Percentiles rank a stretch among this genome's conserved stretches.
Conservation (phyloP, 2,797 vertebrate genomes). For the Pipistrellus nathusii region DNA sequence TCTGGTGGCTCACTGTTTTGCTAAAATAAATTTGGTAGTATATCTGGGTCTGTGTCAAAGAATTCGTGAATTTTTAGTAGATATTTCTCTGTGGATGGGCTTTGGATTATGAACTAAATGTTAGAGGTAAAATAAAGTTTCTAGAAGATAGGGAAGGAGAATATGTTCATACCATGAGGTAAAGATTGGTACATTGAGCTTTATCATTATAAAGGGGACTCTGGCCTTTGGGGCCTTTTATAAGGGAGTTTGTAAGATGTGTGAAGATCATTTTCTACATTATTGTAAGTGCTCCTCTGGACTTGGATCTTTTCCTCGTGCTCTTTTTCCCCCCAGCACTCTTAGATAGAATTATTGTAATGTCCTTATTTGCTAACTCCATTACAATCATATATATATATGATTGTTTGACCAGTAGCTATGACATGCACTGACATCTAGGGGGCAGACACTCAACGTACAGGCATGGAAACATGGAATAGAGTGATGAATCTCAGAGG, state of each 20-base stretch:
- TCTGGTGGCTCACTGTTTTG: conserved; percentile 88
- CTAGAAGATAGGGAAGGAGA: not conserved
- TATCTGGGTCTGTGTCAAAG: conserved; percentile 88
- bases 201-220: conserved; percentile 64
- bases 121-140: conserved; percentile 44
- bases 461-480: too few species aligned
- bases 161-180: not conserved
- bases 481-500: too few species aligned
- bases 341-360: conserved; percentile 88
- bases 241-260: conserved; percentile 79
- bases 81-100: conserved; percentile 80
- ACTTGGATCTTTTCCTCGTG: conserved; percentile 90
- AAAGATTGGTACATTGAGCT: not conserved
- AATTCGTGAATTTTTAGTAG: conserved; percentile 77
- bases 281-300: conserved; percentile 82
- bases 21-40: conserved; percentile 92
- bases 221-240: conserved; percentile 83
- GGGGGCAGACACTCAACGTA: too few species aligned
- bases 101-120: conserved; percentile 79
- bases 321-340: conserved; percentile 93
- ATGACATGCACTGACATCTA: too few species aligned
- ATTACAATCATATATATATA: too few species aligned
- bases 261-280: conserved; percentile 71
- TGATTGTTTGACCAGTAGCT: too few species aligned
- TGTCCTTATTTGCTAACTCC: not conserved